These are phyloP conservation scores for Oceanodroma leucorhoa DNA, from an alignment of 2,797 vertebrate species.

Conservation along the genomic window DNA sequence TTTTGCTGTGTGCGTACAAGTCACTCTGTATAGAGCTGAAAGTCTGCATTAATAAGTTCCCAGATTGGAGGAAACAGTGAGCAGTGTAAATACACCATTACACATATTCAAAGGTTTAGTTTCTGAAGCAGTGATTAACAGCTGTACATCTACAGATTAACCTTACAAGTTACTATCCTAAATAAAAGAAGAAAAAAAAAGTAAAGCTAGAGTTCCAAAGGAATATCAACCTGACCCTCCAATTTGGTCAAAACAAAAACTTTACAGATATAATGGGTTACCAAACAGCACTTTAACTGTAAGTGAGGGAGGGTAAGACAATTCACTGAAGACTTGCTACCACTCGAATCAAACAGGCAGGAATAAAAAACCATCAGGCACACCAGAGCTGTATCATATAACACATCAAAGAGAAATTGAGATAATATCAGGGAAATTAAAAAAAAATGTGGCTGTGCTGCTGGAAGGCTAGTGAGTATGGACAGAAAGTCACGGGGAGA, in stretches of 20 bases:
- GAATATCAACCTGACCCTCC: neutral
- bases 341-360: neutral
- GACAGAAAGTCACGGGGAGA: neutral
- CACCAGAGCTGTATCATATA: neutral
- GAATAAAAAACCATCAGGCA: neutral
- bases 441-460: neutral
- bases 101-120: neutral
- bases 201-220: neutral
- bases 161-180: neutral
- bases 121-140: neutral
- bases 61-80: neutral
- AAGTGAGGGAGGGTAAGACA: neutral
- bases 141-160: neutral
- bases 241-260: neutral
- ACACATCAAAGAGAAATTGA: neutral
- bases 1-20: neutral
- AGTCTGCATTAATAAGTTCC: neutral
- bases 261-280: neutral
- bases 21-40: neutral
- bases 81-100: neutral
- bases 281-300: neutral
- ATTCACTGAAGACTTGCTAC: neutral
- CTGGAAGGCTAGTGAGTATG: neutral
- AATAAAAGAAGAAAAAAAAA: neutral
- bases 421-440: neutral